Base-by-base conservation (phyloP, 2,113 vertebrate genomes). In the Apteryx mantelli region DNA sequence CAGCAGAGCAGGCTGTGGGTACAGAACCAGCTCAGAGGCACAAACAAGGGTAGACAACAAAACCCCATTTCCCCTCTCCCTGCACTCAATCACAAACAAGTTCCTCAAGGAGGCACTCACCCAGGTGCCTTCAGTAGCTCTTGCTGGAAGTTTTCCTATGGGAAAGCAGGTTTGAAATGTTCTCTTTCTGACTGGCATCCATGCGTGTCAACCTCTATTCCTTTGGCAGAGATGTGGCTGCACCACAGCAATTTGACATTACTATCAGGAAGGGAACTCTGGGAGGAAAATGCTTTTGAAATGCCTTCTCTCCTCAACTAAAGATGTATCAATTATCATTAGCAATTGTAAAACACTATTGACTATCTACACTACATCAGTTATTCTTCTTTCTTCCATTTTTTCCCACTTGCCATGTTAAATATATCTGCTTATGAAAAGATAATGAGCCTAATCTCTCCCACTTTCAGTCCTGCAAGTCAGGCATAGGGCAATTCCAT, bases 291-390 rank as follows among this genome's bases (percentile, higher is more conserved):
- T 65, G 15, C 26, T 77, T 83, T 88, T 83, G 36, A 88, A 83
- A 86, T 82, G 56, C 40, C 28, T 85, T 85, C 25, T 89, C 53
- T 34, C 20, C 42, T 89, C 69, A 84, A 56, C 11, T 0, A 4
- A 56, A 80, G 42, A 44, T 32, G 24, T 8, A 26, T 42, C 24
- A 66, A 87, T 34, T 85, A 20, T 68, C 11, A 42, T 76, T 63
- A 92, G 42, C 48, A 70, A 63, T 44, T 95, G 64, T 88, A 95
- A 93, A 97, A 86, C 69, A 80, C 56, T 65, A 76, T 56, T 88
- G 69, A 53, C 58, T 78, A 17, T 82, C 50, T 71, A 46, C 52
- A 17, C 76, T 64, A 64, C 56, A 34, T 79, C 42, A 34, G 42
- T 56, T 83, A 82, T 63, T 84, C 56, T 95, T 93, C 52, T 58